Evolutionary conservation across 2,888 invertebrate species (phyloP), one percentile per base, ranked within the genome.

Genomic region (Phymatocera aterrima): DNA sequence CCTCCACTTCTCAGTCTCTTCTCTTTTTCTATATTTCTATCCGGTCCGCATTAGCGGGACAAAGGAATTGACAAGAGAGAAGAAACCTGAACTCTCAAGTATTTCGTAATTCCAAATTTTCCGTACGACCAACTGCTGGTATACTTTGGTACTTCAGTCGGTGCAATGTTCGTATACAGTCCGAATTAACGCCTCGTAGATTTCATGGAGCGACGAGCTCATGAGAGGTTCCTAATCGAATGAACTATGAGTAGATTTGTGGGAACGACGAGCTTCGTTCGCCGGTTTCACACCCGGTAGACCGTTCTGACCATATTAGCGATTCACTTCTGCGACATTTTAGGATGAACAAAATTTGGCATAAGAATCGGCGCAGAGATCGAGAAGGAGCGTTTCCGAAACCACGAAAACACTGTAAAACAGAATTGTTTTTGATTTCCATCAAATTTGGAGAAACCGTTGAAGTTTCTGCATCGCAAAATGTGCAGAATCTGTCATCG

Each of bases 221-320:
- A 18, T 10, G 31, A 72, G 72, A 72, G 72, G 72, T 12, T 34
- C 12, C 8, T 12, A 72, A 51, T 31, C 24, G 21, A 18, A 51
- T 51, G n/a, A 31, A 72, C 68, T 15, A 51, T 43, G 43, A 72
- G 72, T 51, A 34, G 34, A 51, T 34, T 37, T 51, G 72, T 72
- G 72, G 72, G 72, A 72, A 72, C 48, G 0, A 8, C 12, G 57
- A 21, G 28, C 28, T 57, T 24, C 46, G 15, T 15, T 46, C 3
- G n/a, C 12, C 46, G 15, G 3, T 46, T 46, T 51, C 18, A 28
- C 24, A 57, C 57, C 57, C 15, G 10, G 57, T 28, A 3, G 64
- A 37, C 37, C 21, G 37, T 64, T 64, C 37, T 1, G 12, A 64
- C 37, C n/a, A 21, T 8, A 3, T 64, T 64, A 1, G 2, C 18